These are phyloP conservation scores for Adoxophyes honmai DNA, from an alignment of 1,140 invertebrate genomes.

Conservation along the genomic window DNA sequence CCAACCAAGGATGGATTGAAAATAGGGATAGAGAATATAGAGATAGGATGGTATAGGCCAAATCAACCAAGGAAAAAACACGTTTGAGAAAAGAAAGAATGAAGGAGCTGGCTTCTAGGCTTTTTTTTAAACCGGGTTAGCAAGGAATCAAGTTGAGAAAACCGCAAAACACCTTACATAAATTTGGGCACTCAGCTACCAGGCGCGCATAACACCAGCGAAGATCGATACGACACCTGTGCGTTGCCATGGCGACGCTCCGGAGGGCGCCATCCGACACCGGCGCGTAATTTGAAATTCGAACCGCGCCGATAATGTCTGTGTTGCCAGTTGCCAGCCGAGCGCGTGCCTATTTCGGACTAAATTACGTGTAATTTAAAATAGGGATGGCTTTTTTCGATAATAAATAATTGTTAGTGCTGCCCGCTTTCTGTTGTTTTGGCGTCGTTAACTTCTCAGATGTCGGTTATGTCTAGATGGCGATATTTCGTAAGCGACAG, in stretches of 20 bases:
- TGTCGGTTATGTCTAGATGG: neutral
- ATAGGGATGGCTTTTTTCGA: conserved; percentile 47
- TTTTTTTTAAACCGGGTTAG: too few relatives aligned
- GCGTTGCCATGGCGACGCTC: conserved; percentile 62
- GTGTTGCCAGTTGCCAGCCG: conserved; percentile 39
- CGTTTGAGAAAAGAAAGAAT: too few relatives aligned
- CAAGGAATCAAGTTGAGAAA: too few relatives aligned
- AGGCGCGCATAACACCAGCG: conserved; percentile 33
- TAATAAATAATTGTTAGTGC: conserved; percentile 30
- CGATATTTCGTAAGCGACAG: too few relatives aligned
- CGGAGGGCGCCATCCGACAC: conserved; percentile 68
- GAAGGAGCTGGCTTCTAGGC: too few relatives aligned
- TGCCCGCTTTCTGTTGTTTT: conserved; percentile 19
- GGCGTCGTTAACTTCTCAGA: conserved; percentile 4
- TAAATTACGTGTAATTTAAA: conserved; percentile 54
- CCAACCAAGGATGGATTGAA: too few relatives aligned
- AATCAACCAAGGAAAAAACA: too few relatives aligned
- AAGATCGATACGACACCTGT: conserved; percentile 64
- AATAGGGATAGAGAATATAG: too few relatives aligned
- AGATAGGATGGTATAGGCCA: too few relatives aligned
- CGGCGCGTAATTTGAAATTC: conserved; percentile 72
- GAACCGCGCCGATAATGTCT: conserved; percentile 69
- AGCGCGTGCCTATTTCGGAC: conserved; percentile 44
- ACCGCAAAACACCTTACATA: neutral
- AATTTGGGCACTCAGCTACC: conserved; percentile 21